Evolutionary conservation across 2,888 invertebrate genomes (phyloP).

Genomic region (Catocala nupta): DNA sequence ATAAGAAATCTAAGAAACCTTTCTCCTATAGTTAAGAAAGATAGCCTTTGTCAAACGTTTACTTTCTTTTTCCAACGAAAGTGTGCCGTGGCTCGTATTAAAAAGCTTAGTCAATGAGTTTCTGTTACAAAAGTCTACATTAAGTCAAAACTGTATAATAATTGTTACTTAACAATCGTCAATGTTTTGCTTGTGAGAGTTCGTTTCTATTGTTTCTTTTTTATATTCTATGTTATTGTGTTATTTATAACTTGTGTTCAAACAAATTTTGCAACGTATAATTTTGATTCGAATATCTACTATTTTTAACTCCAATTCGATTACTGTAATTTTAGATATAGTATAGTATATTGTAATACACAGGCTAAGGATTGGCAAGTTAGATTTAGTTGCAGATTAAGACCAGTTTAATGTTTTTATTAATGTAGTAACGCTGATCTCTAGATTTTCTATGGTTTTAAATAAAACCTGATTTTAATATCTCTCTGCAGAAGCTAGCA

Average conservation of each 20-base stretch:
- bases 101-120: slow-evolving; percentile 67
- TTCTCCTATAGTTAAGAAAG: slow-evolving; percentile 62
- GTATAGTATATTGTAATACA: too few species aligned
- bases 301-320: too few species aligned
- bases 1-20: slow-evolving; percentile 50
- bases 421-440: too few species aligned
- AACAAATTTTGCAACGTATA: too few species aligned
- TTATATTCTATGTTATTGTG: slow-evolving; percentile 10
- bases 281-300: too few species aligned
- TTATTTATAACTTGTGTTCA: neutral
- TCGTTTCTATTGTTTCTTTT: slow-evolving; percentile 24
- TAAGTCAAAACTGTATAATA: slow-evolving; percentile 47
- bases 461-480: too few species aligned
- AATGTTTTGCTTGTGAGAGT: slow-evolving; percentile 26
- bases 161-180: slow-evolving; percentile 41
- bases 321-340: too few species aligned
- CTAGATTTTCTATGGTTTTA: too few species aligned
- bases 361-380: too few species aligned
- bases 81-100: slow-evolving; percentile 74
- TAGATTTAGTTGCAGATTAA: too few species aligned
- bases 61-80: slow-evolving; percentile 81
- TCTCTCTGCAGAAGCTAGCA: too few species aligned
- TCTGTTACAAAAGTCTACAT: slow-evolving; percentile 65
- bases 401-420: too few species aligned
- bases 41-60: slow-evolving; percentile 64